These are phyloP conservation scores for Agapornis roseicollis DNA, from an alignment of 2,113 vertebrate species.

Conservation along the genomic window DNA sequence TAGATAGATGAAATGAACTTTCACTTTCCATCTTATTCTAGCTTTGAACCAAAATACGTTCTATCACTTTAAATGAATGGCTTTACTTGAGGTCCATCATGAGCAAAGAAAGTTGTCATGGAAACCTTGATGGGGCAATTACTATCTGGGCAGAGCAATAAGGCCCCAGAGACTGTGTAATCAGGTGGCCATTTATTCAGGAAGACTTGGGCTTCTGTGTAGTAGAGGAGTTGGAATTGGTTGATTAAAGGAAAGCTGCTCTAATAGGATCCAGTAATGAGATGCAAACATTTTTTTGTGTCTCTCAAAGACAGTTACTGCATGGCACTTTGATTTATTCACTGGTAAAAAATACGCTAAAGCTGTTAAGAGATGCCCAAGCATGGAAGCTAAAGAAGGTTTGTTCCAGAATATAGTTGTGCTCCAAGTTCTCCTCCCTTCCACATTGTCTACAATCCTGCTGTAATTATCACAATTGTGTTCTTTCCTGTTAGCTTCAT, in stretches of 20 bases:
- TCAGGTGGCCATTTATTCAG: neutral
- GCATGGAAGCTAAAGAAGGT: neutral
- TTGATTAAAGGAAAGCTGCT: constrained; percentile 13
- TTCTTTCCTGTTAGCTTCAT: constrained; percentile 22
- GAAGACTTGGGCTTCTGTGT: neutral
- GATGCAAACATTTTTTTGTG: neutral
- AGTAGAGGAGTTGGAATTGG: neutral
- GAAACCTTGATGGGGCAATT: constrained; percentile 21
- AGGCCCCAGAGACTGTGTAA: neutral
- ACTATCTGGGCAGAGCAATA: neutral
- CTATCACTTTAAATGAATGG: neutral
- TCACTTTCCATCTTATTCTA: too few species aligned
- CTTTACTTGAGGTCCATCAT: neutral
- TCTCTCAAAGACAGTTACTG: neutral
- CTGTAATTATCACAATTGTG: neutral
- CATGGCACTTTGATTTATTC: neutral
- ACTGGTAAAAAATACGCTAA: constrained; percentile 20
- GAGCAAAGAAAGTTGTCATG: constrained; percentile 31
- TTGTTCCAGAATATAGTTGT: neutral
- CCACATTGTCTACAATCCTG: neutral
- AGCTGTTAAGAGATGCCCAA: neutral
- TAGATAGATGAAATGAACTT: too few species aligned
- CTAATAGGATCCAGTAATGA: neutral
- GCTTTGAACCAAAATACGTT: neutral
- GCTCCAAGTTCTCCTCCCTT: constrained; percentile 1